Evolutionary conservation across 2,113 vertebrate genomes (phyloP).

Genomic region (Oostethus manadensis): DNA sequence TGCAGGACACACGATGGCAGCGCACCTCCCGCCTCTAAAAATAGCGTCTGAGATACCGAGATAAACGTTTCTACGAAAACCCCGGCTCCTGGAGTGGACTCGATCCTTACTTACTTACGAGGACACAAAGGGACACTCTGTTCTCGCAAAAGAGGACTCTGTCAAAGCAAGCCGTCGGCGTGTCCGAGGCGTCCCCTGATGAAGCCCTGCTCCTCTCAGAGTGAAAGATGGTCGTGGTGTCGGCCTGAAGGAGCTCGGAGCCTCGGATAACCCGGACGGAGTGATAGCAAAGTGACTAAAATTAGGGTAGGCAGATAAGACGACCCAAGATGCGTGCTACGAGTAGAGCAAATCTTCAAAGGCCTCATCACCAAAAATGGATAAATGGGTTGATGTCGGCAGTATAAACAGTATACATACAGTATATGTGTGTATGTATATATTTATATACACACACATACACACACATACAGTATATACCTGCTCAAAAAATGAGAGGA

Average conservation of each 20-base stretch:
- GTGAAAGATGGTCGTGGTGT: conserved; percentile 31
- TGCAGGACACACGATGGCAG: not conserved
- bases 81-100: conserved; percentile 3
- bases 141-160: conserved; percentile 19
- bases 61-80: not conserved
- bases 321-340: conserved; percentile 27
- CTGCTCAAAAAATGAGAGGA: too few relatives aligned
- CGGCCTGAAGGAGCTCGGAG: conserved; percentile 11
- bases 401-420: too few relatives aligned
- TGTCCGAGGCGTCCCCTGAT: conserved; percentile 54
- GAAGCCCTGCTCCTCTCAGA: conserved; percentile 40
- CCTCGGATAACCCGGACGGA: conserved; percentile 46
- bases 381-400: too few relatives aligned
- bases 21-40: not conserved
- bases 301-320: conserved; percentile 60
- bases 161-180: conserved; percentile 34
- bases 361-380: too few relatives aligned
- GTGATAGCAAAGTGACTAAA: conserved; percentile 59
- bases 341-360: not conserved
- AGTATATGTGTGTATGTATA: too few relatives aligned
- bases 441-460: too few relatives aligned
- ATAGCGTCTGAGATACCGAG: not conserved
- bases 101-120: not conserved
- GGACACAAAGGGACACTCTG: conserved; percentile 13
- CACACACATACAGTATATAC: too few relatives aligned